Base-by-base conservation (phyloP, 2,888 invertebrate species). In the Machimus atricapillus region DNA sequence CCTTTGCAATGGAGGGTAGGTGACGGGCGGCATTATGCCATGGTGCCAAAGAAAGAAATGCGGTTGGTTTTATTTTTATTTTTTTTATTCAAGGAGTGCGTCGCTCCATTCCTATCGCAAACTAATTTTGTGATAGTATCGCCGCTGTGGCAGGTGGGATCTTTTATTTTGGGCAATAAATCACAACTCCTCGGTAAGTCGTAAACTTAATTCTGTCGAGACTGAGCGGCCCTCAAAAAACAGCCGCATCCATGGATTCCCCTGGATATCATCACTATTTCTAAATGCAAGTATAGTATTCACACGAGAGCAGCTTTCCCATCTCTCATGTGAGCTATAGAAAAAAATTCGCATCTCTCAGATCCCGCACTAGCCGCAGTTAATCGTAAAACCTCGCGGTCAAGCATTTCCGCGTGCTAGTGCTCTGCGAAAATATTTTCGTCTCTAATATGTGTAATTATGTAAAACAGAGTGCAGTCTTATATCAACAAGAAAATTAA, bases 401-500 rank as follows among this genome's bases (percentile, higher is more conserved):
- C 31, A 34, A 27, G 27, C 66, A 78, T 78, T 78, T 78, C 78
- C 78, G 78, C 78, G 43, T 78, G 40, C 76, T 78, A 40, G 78
- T 14, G 19, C n/a, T 43, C 19, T 9, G 43, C 78, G 37, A 34
- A 79, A 79, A 79, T 31, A 79, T 34, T 52, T 46, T 46, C 46
- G 52, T 52, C 14, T 52, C 79, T 52, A 79, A 79, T 79, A 31
- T 31, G 79, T 79, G 52, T 79, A 79, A 79, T 79, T 79, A 79
- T 79, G 79, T 79, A 46, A 79, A 79, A 40, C 31, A 46, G 52
- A 79, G 31, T 79, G 46, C 52, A 31, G 31, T 16, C 52, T 79
- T 79, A 79, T 79, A 52, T 52, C 79, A 79, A 52, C 52, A 79
- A 79, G 79, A 52, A 79, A 79, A 79, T 79, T 79, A 79, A 79